These are phyloP conservation scores for Calyptommatus sinebrachiatus DNA, from an alignment of 2,113 vertebrate genomes.

Conservation along the genomic window DNA sequence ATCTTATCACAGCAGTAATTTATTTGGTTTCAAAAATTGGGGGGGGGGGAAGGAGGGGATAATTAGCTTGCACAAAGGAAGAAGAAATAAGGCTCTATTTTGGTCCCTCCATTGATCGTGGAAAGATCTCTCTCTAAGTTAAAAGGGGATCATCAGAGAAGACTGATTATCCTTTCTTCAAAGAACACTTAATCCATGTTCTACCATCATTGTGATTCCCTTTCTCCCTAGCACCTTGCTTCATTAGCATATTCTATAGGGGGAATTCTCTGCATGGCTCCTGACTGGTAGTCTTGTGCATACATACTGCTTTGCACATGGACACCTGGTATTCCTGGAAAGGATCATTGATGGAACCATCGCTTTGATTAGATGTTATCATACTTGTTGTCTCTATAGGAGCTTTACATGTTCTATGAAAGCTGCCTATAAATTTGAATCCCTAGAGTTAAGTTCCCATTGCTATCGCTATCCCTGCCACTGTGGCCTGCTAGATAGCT, in stretches of 20 bases:
- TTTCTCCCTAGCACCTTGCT: neutral
- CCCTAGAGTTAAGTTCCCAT: too few species aligned
- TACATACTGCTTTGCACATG: too few species aligned
- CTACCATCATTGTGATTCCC: constrained; percentile 15
- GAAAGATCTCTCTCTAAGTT: constrained; percentile 14
- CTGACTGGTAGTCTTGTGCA: neutral
- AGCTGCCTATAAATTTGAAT: neutral
- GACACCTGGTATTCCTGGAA: neutral
- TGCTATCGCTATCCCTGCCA: too few species aligned
- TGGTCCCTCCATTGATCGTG: constrained; percentile 11
- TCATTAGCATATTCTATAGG: constrained; percentile 1
- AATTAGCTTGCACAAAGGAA: constrained; percentile 13
- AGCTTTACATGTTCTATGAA: too few species aligned
- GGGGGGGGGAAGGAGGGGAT: constrained; percentile 6
- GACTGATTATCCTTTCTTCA: neutral
- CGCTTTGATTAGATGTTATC: neutral
- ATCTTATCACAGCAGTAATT: constrained; percentile 14
- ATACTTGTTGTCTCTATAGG: neutral
- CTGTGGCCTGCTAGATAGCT: too few species aligned
- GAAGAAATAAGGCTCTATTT: neutral
- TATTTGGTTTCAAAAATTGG: constrained; percentile 19
- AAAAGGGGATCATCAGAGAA: constrained; percentile 7
- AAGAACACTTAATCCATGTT: constrained; percentile 13
- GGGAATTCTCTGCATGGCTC: neutral
- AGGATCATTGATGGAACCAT: neutral